Evolutionary conservation across 2,888 invertebrate genomes (phyloP), one percentile per base, ranked within the genome.

Genomic region (Cataglyphis albicans): DNA sequence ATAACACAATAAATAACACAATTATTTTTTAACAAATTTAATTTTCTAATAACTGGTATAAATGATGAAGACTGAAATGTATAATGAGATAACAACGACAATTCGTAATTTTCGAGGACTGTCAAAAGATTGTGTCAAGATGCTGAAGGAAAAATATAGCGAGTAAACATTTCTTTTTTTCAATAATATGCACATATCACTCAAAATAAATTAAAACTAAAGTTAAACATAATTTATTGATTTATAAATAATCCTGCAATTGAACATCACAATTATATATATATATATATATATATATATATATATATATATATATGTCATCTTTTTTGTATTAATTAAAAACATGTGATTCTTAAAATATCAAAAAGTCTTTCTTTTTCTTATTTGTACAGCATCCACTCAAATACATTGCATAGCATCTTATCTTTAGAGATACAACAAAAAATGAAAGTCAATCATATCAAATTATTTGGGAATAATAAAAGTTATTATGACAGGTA

Each of bases 371-470:
- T 29, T n/a, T 57, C 6, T 9, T 57, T 29, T 57, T 18, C 3
- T 12, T 57, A 35, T 57, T 83, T 67, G 92, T 94, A 84, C 90
- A 97, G 97, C 64, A 93, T 97, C 76, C 95, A 96, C 68, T 93
- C 95, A 64, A 94, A 95, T 74, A 97, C 97, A 0, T 91, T 98
- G 55, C 96, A 96, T 76, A 97, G 97, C 92, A 97, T 98, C 89
- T 93, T 97, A 82, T 96, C 96, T 38, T 95, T 96, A 64, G 96
- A 97, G 90, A 95, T 97, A 65, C 96, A 96, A 92, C 95, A 96
- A 89, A 95, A 95, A 83, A 96, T 97, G 95, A 97, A 96, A 92
- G 94, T 95, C 15, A 96, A 95, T 84, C 96, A 97, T 91, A 95
- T 95, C 86, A 96, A 96, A 89, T 95, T 96, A 52, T 96, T 96